phyloP scores from a whole-genome alignment of 2,888 invertebrate genomes.

The Automeris io region DNA sequence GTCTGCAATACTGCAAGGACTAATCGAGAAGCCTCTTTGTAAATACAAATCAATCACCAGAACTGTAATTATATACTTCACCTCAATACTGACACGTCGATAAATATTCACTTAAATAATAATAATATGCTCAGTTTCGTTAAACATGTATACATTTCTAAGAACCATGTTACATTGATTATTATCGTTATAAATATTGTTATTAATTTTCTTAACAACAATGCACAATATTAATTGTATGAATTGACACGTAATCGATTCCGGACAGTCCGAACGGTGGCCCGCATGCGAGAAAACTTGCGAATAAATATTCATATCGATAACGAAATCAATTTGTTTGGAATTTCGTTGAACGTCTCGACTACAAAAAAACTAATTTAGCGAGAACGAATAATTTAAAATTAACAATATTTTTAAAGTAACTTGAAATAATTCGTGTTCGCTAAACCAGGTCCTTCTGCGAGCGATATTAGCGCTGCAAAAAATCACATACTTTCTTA shows the following conservation, averaged over 20 bases:
- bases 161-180: conserved; percentile 63
- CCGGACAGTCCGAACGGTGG: conserved; percentile 24
- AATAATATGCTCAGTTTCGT: conserved; percentile 41
- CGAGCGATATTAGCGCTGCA: too few relatives aligned
- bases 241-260: conserved; percentile 71
- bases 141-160: conserved; percentile 58
- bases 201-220: conserved; percentile 61
- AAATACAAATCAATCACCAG: conserved; percentile 2
- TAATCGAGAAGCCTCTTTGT: conserved; percentile 9
- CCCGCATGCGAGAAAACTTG: too few relatives aligned
- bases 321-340: too few relatives aligned
- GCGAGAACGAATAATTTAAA: too few relatives aligned
- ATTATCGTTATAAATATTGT: conserved; percentile 61
- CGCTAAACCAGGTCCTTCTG: too few relatives aligned
- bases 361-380: too few relatives aligned
- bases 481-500: too few relatives aligned
- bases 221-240: conserved; percentile 70
- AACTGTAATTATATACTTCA: conserved; percentile 12
- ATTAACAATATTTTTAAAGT: too few relatives aligned
- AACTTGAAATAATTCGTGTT: too few relatives aligned
- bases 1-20: not conserved
- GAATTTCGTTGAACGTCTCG: too few relatives aligned
- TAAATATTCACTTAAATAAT: conserved; percentile 43
- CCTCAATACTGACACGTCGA: conserved; percentile 31
- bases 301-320: too few relatives aligned